These are phyloP conservation scores for Anguilla marmorata DNA, from an alignment of 2,797 vertebrate species.

Conservation along the genomic window DNA sequence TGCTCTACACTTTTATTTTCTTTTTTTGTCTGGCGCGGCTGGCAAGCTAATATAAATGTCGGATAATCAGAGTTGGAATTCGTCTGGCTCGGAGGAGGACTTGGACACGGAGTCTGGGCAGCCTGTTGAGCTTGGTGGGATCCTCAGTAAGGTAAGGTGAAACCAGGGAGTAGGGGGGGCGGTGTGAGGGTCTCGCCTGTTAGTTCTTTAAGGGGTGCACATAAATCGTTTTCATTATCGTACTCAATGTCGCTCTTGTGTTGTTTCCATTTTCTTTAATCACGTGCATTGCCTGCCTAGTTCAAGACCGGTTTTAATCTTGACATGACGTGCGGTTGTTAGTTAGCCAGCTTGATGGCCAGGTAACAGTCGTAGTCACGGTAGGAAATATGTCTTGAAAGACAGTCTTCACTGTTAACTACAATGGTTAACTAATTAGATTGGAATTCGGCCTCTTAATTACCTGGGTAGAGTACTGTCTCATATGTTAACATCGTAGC, in stretches of 20 bases:
- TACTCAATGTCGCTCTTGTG: neutral
- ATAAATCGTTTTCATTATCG: neutral
- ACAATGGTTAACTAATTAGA: neutral
- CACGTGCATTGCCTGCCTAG: slow-evolving; percentile 1
- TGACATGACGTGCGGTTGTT: neutral
- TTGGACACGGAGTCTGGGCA: slow-evolving; percentile 89
- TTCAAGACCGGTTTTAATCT: slow-evolving; percentile 1
- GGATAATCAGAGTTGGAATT: slow-evolving; percentile 91
- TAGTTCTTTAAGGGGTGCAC: neutral
- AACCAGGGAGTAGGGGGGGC: neutral
- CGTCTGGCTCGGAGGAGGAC: slow-evolving; percentile 93
- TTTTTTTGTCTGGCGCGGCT: slow-evolving; percentile 7
- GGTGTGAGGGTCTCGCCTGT: neutral
- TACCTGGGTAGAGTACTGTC: neutral
- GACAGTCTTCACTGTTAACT: neutral
- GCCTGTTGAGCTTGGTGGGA: slow-evolving; percentile 85
- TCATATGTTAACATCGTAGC: neutral
- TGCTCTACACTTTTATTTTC: neutral
- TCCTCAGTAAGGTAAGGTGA: slow-evolving; percentile 86
- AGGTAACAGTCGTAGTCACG: neutral
- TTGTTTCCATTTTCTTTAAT: neutral
- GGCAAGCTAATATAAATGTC: slow-evolving; percentile 78
- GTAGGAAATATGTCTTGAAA: neutral
- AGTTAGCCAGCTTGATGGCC: neutral
- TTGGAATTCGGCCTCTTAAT: neutral